Base-by-base conservation (phyloP, 1,140 invertebrate genomes). In the Eueides isabella region DNA sequence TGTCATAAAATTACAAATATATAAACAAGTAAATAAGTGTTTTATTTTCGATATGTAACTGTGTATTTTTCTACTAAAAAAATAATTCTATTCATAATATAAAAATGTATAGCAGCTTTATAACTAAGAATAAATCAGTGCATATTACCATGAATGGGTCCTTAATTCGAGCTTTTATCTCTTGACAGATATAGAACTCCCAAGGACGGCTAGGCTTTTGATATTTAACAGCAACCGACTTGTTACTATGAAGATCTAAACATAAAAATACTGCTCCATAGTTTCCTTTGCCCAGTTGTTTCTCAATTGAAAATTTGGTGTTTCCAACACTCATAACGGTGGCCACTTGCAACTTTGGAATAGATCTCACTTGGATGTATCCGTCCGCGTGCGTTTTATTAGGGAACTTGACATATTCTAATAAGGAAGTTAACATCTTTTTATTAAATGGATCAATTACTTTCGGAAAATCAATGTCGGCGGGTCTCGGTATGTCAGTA, bases 171-270 rank as follows among this genome's bases (percentile, higher is more conserved):
- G 94, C 88, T 81, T 96, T 95, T 76, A 97, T 95, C 92, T 97
- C 97, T 81, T 96, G 94, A 75, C 95, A 95, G 77, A 97, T 96
- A 83, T 97, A 97, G 87, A 95, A 97, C 88, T 97, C 97, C 97
- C 97, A 97, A 72, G 95, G 95, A 85, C 96, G 96, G 35, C 96
- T 94, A 3, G 96, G 96, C 78, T 96, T 96, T 89, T 97, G 96
- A 81, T 96, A 96, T 88, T 97, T 97, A 14, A 96, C 89, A 7
- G 96, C 96, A 66, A 96, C 95, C 2, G 94, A 93, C 75, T 94
- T 94, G 78, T 95, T 94, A 11, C 92, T 95, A 76, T 94, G 93
- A 14, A 93, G 71, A 80, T 95, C 94, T n/a, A 92, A 77, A 77
- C 94, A 96, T 81, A 96, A 94, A 78, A 94, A 96, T 65, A 97